A percentile compares a stretch with the other conserved stretches of the same genome.
Evolutionary conservation across 2,888 invertebrate species (phyloP).

Genomic region (Ectobius pallidus): DNA sequence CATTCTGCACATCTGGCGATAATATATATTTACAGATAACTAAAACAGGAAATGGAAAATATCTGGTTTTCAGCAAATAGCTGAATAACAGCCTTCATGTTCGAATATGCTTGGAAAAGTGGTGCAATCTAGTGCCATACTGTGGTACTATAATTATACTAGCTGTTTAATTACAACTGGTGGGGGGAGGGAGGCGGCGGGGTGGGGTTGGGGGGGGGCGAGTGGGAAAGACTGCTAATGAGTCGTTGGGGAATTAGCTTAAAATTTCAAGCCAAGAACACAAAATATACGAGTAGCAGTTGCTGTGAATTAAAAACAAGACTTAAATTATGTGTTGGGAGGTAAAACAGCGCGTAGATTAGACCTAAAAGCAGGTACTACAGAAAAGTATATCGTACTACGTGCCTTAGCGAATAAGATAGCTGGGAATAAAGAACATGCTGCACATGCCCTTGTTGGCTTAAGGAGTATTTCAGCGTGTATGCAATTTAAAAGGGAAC

Average conservation of each 20-base stretch:
- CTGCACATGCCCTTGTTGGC: no score
- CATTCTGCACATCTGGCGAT: no score
- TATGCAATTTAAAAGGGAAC: no score
- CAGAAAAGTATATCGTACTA: neutral
- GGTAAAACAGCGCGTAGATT: neutral
- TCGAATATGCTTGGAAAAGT: neutral
- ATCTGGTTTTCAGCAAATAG: conserved; percentile 8
- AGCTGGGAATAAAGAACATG: no score
- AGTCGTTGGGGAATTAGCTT: conserved; percentile 24
- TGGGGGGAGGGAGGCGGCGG: neutral
- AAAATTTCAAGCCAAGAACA: conserved; percentile 26
- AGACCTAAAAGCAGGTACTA: neutral
- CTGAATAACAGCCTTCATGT: no score
- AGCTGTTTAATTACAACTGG: conserved; percentile 3
- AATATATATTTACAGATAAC: no score
- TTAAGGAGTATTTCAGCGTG: no score
- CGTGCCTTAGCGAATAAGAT: no score
- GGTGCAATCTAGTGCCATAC: conserved; percentile 6
- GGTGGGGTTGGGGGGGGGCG: neutral
- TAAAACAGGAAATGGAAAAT: no score
- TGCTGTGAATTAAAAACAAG: conserved; percentile 18
- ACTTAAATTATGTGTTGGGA: conserved; percentile 14
- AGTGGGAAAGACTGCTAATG: conserved; percentile 27
- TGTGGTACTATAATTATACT: conserved; percentile 20
- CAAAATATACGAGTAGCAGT: conserved; percentile 13